phyloP scores from a whole-genome alignment of 2,113 vertebrate genomes.

The Gymnarchus niloticus region DNA sequence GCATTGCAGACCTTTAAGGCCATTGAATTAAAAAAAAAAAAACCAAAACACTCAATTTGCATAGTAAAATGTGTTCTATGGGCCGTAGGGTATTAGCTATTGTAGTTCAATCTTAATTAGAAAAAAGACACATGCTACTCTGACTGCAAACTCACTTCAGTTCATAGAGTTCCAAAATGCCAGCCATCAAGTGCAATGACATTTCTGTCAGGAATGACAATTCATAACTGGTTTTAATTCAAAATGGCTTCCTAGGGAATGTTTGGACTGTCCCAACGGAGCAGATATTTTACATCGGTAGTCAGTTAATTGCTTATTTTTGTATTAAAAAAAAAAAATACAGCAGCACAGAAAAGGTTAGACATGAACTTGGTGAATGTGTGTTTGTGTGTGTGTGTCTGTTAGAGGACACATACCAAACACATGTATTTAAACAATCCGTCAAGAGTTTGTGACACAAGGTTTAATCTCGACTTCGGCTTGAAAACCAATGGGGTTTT shows the following conservation, averaged over 20 bases:
- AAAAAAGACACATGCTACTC: background rate
- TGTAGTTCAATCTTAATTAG: conserved; percentile 11
- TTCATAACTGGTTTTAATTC: background rate
- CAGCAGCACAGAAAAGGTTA: background rate
- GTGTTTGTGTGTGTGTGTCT: background rate
- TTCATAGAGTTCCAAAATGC: background rate
- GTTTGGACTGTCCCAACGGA: background rate
- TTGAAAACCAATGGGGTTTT: no score
- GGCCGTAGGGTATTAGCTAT: conserved; percentile 1
- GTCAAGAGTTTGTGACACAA: no score
- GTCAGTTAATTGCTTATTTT: background rate
- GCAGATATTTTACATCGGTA: background rate
- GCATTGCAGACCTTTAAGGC: conserved; percentile 4
- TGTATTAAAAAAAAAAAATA: background rate
- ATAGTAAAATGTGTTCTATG: conserved; percentile 13
- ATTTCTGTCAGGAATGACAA: background rate
- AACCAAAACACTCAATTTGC: background rate
- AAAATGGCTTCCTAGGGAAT: background rate
- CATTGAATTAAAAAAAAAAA: conserved; percentile 4
- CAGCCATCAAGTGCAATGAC: background rate
- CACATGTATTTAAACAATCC: no score
- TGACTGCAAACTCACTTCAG: background rate
- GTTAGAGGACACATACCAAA: background rate
- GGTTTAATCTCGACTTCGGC: no score
- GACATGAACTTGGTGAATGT: background rate